phyloP scores from a whole-genome alignment of 2,113 vertebrate genomes.

The Micronisus gabar region DNA sequence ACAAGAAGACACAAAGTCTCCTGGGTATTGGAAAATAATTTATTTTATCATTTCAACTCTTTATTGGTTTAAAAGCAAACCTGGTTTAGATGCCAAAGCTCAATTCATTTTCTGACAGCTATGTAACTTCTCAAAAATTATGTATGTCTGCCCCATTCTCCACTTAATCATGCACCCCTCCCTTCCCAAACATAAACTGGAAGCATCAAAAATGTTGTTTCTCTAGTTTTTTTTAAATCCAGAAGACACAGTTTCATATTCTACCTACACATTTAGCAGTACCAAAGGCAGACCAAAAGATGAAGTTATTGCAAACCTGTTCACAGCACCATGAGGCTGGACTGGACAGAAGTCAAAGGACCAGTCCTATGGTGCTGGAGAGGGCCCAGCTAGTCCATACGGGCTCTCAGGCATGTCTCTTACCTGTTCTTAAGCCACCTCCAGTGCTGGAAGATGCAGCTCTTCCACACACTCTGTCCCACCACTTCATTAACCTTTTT shows the following conservation, averaged over 20 bases:
- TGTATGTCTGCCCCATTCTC: not conserved
- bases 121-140: not conserved
- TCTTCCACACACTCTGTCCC: not conserved
- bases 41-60: not conserved
- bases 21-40: not conserved
- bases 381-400: not conserved
- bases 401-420: not conserved
- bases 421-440: not conserved
- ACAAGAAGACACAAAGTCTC: not conserved
- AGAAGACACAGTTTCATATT: not conserved
- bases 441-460: not conserved
- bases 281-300: not conserved
- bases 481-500: not conserved
- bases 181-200: not conserved
- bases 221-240: not conserved
- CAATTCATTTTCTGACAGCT: not conserved
- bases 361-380: fast-evolving
- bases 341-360: not conserved
- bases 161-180: not conserved
- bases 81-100: not conserved
- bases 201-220: not conserved
- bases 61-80: not conserved
- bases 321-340: not conserved
- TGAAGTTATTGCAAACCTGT: not conserved
- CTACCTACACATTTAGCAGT: fast-evolving